A percentile compares a stretch with the other conserved stretches of the same genome.
Conservation (phyloP, 2,797 vertebrate species). For the Pantherophis alleghaniensis region DNA sequence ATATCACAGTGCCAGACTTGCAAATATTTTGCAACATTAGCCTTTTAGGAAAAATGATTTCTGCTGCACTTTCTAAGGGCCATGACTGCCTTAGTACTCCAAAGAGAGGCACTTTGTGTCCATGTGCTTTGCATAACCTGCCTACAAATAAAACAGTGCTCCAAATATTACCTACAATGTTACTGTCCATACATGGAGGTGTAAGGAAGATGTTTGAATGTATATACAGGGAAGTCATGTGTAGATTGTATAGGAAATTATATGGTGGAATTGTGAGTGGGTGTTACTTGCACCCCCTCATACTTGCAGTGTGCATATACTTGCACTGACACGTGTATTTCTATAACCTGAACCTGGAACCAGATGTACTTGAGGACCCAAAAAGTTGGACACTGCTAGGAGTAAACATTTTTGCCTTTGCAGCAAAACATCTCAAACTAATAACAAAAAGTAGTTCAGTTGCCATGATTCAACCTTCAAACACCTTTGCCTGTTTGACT, state of each 20-base stretch:
- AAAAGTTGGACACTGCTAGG: not conserved
- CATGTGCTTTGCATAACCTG: not conserved
- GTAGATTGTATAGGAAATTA: not conserved
- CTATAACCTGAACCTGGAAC: not conserved
- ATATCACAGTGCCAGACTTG: not conserved
- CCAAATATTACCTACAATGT: not conserved
- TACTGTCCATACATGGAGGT: not conserved
- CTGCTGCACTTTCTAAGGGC: not conserved
- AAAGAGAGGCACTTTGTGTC: not conserved
- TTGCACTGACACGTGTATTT: not conserved
- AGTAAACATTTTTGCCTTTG: not conserved
- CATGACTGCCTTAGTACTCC: not conserved
- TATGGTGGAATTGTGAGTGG: not conserved
- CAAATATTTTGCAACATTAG: not conserved
- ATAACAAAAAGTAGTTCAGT: not conserved
- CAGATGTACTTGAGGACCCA: rapidly evolving
- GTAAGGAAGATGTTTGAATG: not conserved
- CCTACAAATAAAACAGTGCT: not conserved
- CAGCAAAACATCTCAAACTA: not conserved
- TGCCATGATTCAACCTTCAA: not conserved
- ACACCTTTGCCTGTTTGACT: not conserved
- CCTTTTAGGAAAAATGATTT: not conserved
- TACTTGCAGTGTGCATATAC: not conserved
- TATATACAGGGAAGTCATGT: not conserved
- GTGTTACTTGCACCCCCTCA: not conserved